Conservation (phyloP, 2,797 vertebrate genomes). For the Ibycter americanus region DNA sequence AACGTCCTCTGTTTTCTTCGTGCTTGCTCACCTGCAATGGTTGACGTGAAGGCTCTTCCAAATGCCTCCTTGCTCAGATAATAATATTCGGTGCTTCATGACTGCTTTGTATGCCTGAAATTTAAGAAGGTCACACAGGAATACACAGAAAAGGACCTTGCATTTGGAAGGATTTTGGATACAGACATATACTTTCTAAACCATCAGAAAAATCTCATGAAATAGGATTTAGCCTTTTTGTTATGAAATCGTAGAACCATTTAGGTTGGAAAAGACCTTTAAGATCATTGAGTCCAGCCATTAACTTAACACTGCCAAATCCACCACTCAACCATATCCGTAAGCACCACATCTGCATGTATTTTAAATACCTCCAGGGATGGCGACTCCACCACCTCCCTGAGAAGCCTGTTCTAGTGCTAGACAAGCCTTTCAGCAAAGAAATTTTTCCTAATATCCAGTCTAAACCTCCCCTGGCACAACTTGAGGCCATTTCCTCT, state of each 20-base stretch:
- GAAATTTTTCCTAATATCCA: background rate
- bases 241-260: background rate
- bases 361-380: background rate
- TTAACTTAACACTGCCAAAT: background rate
- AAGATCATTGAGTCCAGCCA: background rate
- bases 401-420: background rate
- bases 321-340: background rate
- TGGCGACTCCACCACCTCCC: background rate
- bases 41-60: background rate
- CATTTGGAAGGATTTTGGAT: background rate
- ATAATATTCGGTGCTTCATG: background rate
- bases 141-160: background rate
- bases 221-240: rapidly evolving
- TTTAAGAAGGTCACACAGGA: background rate
- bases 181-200: background rate
- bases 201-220: rapidly evolving
- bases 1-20: background rate
- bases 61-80: background rate
- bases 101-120: background rate
- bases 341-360: rapidly evolving
- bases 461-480: background rate
- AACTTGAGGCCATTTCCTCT: background rate
- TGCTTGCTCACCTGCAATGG: background rate
- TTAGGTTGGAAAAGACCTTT: rapidly evolving
- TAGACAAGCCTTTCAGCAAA: background rate